phyloP scores from a whole-genome alignment of 2,797 vertebrate species.

The Antennarius maculatus region DNA sequence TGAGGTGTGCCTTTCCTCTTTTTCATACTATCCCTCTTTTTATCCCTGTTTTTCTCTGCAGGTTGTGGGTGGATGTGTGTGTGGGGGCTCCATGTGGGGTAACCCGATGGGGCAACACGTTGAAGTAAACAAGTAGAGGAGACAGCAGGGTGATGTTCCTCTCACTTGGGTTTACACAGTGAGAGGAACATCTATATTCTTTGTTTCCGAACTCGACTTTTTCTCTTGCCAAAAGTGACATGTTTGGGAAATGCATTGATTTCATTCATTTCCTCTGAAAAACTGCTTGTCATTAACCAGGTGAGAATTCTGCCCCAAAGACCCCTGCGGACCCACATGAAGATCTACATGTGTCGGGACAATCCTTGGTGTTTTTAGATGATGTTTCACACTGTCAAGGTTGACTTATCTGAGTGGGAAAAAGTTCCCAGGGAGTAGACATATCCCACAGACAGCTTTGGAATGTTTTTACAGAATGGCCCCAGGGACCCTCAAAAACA shows the following conservation, averaged over 20 bases:
- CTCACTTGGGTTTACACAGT: slow-evolving; percentile 47
- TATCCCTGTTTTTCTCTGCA: slow-evolving; percentile 65
- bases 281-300: slow-evolving; percentile 67
- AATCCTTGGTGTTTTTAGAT: slow-evolving; percentile 66
- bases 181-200: slow-evolving; percentile 5
- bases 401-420: slow-evolving; percentile 73
- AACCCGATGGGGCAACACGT: slow-evolving; percentile 37
- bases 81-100: slow-evolving; percentile 36
- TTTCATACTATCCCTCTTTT: slow-evolving; percentile 64
- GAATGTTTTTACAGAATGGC: slow-evolving; percentile 75
- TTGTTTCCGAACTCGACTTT: not conserved
- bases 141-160: slow-evolving; percentile 64
- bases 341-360: slow-evolving; percentile 73
- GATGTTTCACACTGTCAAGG: slow-evolving; percentile 76
- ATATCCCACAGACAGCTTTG: slow-evolving; percentile 62
- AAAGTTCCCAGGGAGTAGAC: slow-evolving; percentile 69
- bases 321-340: slow-evolving; percentile 55
- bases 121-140: slow-evolving; percentile 61
- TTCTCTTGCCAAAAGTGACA: slow-evolving; percentile 3
- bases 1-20: slow-evolving; percentile 76
- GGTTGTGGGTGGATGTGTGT: slow-evolving; percentile 51
- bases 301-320: slow-evolving; percentile 60
- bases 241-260: not conserved
- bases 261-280: slow-evolving; percentile 35
- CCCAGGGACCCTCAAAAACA: slow-evolving; percentile 48